These are phyloP conservation scores for Cheilosia vernalis DNA, from an alignment of 2,888 invertebrate genomes.

Conservation along the genomic window DNA sequence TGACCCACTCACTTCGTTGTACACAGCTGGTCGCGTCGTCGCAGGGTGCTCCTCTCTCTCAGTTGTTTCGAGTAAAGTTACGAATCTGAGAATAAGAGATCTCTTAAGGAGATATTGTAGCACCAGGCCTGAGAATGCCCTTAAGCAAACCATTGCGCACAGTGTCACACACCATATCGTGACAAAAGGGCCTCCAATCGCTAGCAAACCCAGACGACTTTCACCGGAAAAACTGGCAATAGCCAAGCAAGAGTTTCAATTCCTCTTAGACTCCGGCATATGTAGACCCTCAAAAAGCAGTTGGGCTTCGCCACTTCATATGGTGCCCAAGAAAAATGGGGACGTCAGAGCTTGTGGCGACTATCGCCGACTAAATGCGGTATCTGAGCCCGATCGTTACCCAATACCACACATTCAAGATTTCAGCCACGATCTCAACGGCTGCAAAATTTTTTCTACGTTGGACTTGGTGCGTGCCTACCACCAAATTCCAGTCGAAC, in stretches of 20 bases:
- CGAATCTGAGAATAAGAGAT: not conserved
- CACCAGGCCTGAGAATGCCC: slow-evolving; percentile 12
- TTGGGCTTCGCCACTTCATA: too few species aligned
- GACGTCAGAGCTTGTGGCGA: too few species aligned
- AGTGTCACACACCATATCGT: slow-evolving; percentile 55
- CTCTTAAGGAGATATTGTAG: slow-evolving; percentile 5
- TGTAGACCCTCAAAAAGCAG: too few species aligned
- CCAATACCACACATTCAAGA: slow-evolving; percentile 1
- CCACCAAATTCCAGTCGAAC: slow-evolving; percentile 5
- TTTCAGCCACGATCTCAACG: slow-evolving; percentile 2
- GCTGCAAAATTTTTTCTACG: not conserved
- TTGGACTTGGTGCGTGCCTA: not conserved
- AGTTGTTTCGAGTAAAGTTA: not conserved
- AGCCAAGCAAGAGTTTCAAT: too few species aligned
- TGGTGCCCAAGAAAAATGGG: too few species aligned
- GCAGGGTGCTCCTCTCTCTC: slow-evolving; percentile 16
- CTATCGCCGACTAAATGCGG: not conserved
- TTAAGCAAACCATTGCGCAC: not conserved
- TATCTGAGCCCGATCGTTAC: not conserved
- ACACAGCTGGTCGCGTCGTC: not conserved
- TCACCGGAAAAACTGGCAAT: too few species aligned
- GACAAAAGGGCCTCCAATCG: slow-evolving; percentile 55
- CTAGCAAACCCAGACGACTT: slow-evolving; percentile 42
- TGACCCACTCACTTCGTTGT: slow-evolving; percentile 40
- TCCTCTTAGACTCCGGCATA: too few species aligned